Percentiles rank a stretch among this genome's conserved stretches.
Conservation (phyloP, 2,888 invertebrate genomes). For the Linyphia triangularis region DNA sequence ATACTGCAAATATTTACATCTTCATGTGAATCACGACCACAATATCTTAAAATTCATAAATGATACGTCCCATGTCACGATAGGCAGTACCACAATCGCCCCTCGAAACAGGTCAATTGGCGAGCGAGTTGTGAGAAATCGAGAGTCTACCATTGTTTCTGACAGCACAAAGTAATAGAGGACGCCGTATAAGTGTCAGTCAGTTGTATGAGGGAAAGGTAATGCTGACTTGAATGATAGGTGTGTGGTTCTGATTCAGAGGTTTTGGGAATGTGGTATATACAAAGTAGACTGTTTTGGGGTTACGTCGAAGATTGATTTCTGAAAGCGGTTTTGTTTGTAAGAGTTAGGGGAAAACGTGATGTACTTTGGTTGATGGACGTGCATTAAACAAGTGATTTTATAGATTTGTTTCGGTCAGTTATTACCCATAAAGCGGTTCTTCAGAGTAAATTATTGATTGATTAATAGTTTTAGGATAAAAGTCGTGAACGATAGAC, state of each 20-base stretch:
- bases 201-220: neutral
- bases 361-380: too few species aligned
- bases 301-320: neutral
- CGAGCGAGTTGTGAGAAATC: neutral
- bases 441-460: too few species aligned
- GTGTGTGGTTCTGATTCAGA: constrained; percentile 12
- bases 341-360: neutral
- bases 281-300: neutral
- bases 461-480: too few species aligned
- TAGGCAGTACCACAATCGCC: neutral
- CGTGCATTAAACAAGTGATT: too few species aligned
- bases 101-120: constrained; percentile 36
- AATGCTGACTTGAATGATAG: constrained; percentile 10
- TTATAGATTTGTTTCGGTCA: too few species aligned
- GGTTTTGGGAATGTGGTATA: neutral
- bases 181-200: neutral
- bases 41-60: neutral
- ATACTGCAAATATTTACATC: too few species aligned
- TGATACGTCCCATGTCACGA: neutral
- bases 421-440: too few species aligned
- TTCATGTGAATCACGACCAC: neutral
- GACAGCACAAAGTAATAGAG: neutral
- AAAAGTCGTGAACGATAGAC: too few species aligned
- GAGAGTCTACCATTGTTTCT: constrained; percentile 41
- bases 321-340: neutral